A percentile compares a stretch with the other conserved stretches of the same genome.
These are phyloP conservation scores for Nymphalis io DNA, from an alignment of 1,140 invertebrate species.

Conservation along the genomic window DNA sequence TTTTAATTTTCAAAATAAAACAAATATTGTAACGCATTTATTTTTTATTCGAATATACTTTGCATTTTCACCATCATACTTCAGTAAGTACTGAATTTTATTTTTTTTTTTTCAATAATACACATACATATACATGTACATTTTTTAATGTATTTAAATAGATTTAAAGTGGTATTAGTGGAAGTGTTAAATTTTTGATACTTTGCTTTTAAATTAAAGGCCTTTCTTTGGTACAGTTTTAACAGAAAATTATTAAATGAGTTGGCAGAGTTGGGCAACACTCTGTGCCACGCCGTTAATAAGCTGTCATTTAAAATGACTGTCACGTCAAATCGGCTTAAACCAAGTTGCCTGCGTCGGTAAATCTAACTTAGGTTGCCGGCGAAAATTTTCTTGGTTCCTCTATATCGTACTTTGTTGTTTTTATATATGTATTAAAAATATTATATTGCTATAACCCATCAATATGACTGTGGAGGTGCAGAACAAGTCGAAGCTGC, in stretches of 20 bases:
- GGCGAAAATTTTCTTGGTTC: conserved; percentile 53
- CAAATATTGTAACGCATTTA: no score
- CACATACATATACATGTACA: no score
- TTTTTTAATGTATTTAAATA: no score
- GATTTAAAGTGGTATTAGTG: no score
- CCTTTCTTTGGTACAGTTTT: no score
- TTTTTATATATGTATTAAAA: conserved; percentile 38
- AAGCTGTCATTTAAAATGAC: conserved; percentile 51
- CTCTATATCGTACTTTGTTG: conserved; percentile 29
- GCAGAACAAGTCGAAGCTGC: conserved; percentile 57
- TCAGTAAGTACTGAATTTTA: no score
- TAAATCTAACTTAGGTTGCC: conserved; percentile 63
- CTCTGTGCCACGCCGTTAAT: conserved; percentile 66
- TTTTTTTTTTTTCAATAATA: no score
- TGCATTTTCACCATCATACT: no score
- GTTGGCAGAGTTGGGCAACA: conserved; percentile 24
- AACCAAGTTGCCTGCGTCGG: conserved; percentile 46
- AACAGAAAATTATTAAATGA: neutral
- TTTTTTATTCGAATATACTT: no score
- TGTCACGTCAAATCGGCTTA: conserved; percentile 42
- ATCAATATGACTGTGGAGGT: conserved; percentile 67
- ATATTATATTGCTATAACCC: conserved; percentile 9
- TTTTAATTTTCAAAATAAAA: no score
- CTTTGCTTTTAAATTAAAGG: no score
- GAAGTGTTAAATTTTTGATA: no score